Base-by-base conservation (phyloP, 2,797 vertebrate species). In the Oreochromis grahami region DNA sequence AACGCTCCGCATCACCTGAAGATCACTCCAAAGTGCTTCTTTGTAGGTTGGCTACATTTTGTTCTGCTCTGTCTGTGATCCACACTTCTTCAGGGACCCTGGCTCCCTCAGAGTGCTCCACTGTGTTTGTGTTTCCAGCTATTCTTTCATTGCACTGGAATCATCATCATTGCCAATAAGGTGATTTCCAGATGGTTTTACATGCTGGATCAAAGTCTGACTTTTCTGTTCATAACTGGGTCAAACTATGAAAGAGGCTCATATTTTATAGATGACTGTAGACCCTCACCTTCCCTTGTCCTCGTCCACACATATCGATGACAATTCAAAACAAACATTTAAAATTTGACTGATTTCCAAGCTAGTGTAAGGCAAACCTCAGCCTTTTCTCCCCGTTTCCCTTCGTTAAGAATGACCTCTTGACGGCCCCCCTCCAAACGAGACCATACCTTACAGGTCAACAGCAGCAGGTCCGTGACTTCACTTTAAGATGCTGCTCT, bases 371-470 rank as follows among this genome's bases (percentile, higher is more conserved):
- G 63, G n/a, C 7, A 8, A 8, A 65, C 34, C 34, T 21, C 60
- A 38, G 36, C 26, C 55, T 32, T 10, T 58, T 58, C 26, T 58
- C 55, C 53, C 26, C 1, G 14, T 58, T 58, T 32, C 34, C 34
- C 36, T 38, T 65, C 0, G 1, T 3, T 21, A 38, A 38, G 36
- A 41, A 41, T 41, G 60, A 38, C 1, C 12, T 6, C 63, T 68
- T 41, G 63, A 0, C 0, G 19, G 11, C 34, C 10, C 15, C 32
- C 32, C 34, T 38, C 7, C 19, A 36, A 21, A 38, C 1, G 11
- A 41, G 60, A 65, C 60, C 19, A 41, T 41, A 38, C 36, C 34
- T 41, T 38, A 68, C 4, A 41, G 36, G 14, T 68, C 12, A 2
- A 68, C 36, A 68, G n/a, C 12, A 43, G 36, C 63, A 24, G 36